These are phyloP conservation scores for Delphinus delphis DNA, from an alignment of 2,113 vertebrate genomes.

Conservation along the genomic window DNA sequence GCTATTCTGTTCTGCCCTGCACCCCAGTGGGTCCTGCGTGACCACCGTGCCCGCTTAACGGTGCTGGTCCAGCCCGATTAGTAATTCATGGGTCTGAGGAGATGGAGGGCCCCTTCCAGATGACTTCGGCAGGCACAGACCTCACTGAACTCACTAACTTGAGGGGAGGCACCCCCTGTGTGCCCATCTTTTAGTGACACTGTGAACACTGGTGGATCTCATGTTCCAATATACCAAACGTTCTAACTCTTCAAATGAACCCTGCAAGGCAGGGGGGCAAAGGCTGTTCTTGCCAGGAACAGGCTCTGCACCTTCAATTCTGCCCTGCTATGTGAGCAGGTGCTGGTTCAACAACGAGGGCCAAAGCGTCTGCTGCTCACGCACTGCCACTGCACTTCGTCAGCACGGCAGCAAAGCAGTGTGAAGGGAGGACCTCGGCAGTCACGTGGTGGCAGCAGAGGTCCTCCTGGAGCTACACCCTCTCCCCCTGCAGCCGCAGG, in stretches of 20 bases:
- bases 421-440: rapidly evolving
- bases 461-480: not conserved
- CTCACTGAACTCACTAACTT: not conserved
- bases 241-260: not conserved
- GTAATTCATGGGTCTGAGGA: not conserved
- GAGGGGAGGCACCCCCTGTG: not conserved
- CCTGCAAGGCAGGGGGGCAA: not conserved
- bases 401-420: rapidly evolving
- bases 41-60: not conserved
- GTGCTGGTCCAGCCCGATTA: not conserved
- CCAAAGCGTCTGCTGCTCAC: not conserved
- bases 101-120: not conserved
- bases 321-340: not conserved
- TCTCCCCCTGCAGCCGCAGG: not conserved
- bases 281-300: not conserved
- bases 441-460: rapidly evolving
- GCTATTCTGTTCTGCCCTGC: not conserved
- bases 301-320: not conserved
- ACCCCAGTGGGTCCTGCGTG: not conserved
- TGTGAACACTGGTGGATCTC: not conserved
- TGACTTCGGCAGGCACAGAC: not conserved
- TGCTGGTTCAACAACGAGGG: not conserved
- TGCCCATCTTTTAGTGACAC: not conserved
- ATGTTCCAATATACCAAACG: rapidly evolving
- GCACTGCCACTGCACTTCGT: rapidly evolving